Evolutionary conservation across 2,888 invertebrate genomes (phyloP).

Genomic region (Aelia acuminata): DNA sequence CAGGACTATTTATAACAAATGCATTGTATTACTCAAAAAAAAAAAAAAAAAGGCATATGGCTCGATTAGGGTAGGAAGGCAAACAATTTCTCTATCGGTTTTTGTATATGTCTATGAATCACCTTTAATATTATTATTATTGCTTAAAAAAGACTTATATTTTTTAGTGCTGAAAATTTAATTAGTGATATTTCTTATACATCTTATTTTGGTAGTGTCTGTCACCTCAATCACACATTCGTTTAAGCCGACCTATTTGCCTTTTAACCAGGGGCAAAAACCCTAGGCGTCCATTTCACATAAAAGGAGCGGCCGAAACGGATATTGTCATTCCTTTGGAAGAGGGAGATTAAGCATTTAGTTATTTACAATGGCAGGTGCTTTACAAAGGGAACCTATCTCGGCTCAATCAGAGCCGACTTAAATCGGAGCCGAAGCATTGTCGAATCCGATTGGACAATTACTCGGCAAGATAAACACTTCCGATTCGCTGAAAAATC

Average conservation of each 20-base stretch:
- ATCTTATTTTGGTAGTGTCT: not conserved
- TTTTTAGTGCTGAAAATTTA: too few species aligned
- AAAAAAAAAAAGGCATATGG: too few species aligned
- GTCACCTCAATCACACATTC: not conserved
- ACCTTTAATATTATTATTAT: too few species aligned
- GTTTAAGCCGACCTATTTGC: not conserved
- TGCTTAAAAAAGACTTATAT: too few species aligned
- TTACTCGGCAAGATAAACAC: conserved; percentile 37
- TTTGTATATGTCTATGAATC: too few species aligned
- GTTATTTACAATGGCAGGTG: conserved; percentile 30
- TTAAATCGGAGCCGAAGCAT: not conserved
- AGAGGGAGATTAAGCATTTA: conserved; percentile 1
- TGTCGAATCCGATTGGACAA: conserved; percentile 21
- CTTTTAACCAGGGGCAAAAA: not conserved
- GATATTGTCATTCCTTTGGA: not conserved
- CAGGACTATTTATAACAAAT: too few species aligned
- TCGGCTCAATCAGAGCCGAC: not conserved
- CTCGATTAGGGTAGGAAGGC: too few species aligned
- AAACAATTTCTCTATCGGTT: too few species aligned
- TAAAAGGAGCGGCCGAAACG: not conserved
- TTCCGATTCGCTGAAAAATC: conserved; percentile 29
- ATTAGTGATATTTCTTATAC: too few species aligned
- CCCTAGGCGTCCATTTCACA: not conserved
- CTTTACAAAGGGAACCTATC: conserved; percentile 27
- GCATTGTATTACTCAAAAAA: too few species aligned